These are phyloP conservation scores for Tenodera sinensis DNA, from an alignment of 2,888 invertebrate species.

Conservation along the genomic window DNA sequence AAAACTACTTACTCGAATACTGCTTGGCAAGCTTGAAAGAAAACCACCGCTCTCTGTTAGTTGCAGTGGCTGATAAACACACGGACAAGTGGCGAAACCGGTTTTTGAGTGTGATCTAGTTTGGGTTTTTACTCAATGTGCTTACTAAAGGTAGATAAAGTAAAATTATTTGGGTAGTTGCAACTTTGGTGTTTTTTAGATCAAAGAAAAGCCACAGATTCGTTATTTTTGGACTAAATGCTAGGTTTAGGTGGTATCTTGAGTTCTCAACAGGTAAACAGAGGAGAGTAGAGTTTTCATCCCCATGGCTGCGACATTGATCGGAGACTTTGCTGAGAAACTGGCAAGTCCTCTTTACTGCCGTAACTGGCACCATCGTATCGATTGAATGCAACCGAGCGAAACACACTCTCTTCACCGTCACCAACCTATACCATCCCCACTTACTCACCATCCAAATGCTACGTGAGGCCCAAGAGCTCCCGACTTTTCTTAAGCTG, in stretches of 20 bases:
- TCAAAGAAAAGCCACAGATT: no score
- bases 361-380: constrained; percentile 10
- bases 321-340: not conserved
- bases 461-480: not conserved
- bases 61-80: no score
- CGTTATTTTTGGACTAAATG: no score
- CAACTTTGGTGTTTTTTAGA: no score
- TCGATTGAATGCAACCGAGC: not conserved
- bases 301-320: not conserved
- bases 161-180: no score
- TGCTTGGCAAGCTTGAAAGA: no score
- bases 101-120: no score
- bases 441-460: not conserved
- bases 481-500: not conserved
- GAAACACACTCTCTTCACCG: not conserved
- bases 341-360: not conserved
- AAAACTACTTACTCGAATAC: no score
- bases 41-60: no score
- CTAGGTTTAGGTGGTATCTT: not conserved
- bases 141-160: no score
- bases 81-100: no score
- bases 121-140: no score
- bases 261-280: not conserved
- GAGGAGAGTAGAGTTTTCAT: not conserved
- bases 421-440: not conserved